These are phyloP conservation scores for Metallyticus violacea DNA, from an alignment of 2,888 invertebrate genomes.

Conservation along the genomic window DNA sequence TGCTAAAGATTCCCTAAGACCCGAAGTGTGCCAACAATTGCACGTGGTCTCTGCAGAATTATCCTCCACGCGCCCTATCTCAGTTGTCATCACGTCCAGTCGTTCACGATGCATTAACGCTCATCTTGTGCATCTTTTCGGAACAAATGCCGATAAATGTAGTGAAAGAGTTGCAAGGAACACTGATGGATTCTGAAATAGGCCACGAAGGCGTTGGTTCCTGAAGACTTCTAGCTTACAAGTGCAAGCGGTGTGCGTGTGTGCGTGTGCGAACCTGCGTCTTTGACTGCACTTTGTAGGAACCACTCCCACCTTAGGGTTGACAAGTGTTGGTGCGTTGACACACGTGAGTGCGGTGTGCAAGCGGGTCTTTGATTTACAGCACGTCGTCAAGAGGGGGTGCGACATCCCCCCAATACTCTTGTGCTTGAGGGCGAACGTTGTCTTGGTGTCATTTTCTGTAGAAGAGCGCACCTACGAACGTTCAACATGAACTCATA, in stretches of 20 bases:
- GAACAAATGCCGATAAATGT: constrained; percentile 3
- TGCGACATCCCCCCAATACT: not conserved
- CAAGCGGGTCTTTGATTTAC: not conserved
- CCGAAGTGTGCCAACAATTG: too few relatives aligned
- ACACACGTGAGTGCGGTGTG: not conserved
- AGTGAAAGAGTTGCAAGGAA: not conserved
- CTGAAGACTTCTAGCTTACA: not conserved
- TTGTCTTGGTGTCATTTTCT: not conserved
- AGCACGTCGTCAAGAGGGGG: not conserved
- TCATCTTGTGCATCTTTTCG: not conserved
- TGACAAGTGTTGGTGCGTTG: not conserved
- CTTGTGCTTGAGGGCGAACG: not conserved
- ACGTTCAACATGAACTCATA: constrained; percentile 82
- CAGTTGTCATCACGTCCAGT: not conserved
- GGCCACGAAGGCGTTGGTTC: not conserved
- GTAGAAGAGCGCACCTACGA: not conserved
- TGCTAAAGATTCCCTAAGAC: not conserved
- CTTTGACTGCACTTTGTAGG: not conserved
- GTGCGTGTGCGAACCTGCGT: not conserved
- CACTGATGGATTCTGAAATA: not conserved
- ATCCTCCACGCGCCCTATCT: too few relatives aligned
- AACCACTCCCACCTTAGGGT: not conserved
- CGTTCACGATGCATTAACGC: not conserved
- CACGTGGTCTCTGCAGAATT: not conserved
- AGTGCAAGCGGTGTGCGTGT: not conserved